Percentiles rank a stretch among this genome's conserved stretches.
Evolutionary conservation across 2,888 invertebrate genomes (phyloP).

Genomic region (Piscicola geometra): DNA sequence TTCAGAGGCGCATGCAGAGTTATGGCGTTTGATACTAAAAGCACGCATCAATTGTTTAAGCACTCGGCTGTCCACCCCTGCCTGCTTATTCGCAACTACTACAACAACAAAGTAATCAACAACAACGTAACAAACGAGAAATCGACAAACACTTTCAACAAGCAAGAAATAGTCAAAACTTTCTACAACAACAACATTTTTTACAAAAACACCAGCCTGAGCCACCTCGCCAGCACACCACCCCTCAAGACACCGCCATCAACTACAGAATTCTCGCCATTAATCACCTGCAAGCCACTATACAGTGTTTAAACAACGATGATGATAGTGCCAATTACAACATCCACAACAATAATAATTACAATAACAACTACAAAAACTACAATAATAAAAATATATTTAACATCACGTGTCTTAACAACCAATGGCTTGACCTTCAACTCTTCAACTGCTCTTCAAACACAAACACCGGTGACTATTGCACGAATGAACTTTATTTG

Average conservation of each 20-base stretch:
- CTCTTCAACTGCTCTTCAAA: neutral
- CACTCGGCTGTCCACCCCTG: constrained; percentile 2
- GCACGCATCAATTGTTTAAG: constrained; percentile 14
- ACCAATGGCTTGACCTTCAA: constrained; percentile 1
- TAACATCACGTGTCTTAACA: constrained; percentile 3
- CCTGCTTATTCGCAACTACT: constrained; percentile 9
- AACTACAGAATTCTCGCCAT: constrained; percentile 2
- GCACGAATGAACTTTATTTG: no score
- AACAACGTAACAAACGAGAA: constrained; percentile 3
- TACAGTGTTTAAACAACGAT: constrained; percentile 7
- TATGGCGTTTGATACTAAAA: no score
- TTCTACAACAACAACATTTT: neutral
- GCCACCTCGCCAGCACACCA: neutral
- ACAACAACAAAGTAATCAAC: neutral
- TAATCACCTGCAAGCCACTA: constrained; percentile 7
- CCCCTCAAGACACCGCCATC: neutral
- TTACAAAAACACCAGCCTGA: neutral
- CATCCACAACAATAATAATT: neutral
- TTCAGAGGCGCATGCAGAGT: no score
- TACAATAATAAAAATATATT: neutral
- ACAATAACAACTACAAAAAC: neutral
- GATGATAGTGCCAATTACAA: neutral
- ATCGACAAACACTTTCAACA: neutral
- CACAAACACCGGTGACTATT: neutral
- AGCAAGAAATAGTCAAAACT: neutral